Conservation (phyloP, 2,888 invertebrate genomes). For the Holacanthella duospinosa region DNA sequence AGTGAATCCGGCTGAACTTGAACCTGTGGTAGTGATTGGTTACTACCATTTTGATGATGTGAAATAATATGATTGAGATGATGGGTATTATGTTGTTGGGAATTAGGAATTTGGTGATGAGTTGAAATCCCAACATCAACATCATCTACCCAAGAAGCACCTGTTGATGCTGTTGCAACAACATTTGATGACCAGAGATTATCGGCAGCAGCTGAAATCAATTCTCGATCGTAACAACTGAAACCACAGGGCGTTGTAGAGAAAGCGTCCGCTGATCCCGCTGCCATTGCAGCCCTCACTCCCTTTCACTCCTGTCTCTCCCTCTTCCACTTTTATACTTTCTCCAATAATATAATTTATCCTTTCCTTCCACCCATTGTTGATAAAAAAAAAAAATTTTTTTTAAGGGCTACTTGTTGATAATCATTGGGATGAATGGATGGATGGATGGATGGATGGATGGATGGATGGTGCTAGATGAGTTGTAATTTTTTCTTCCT, state of each 20-base stretch:
- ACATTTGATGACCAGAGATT: slow-evolving; percentile 38
- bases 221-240: slow-evolving; percentile 36
- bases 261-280: slow-evolving; percentile 41
- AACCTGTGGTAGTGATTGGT: not conserved
- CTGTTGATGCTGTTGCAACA: slow-evolving; percentile 41
- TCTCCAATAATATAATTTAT: not conserved
- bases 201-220: slow-evolving; percentile 37
- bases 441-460: no score
- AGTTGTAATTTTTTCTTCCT: no score
- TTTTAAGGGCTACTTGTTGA: no score
- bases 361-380: not conserved
- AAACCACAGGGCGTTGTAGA: slow-evolving; percentile 38
- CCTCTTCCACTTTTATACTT: not conserved
- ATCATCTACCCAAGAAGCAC: slow-evolving; percentile 41
- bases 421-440: no score
- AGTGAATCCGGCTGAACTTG: slow-evolving; percentile 35
- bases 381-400: not conserved
- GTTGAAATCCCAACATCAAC: slow-evolving; percentile 20
- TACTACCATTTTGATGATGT: slow-evolving; percentile 17
- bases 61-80: slow-evolving; percentile 15
- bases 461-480: no score
- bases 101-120: not conserved
- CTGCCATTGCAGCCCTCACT: slow-evolving; percentile 37
- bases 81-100: not conserved
- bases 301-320: slow-evolving; percentile 3